phyloP scores from a whole-genome alignment of 2,888 invertebrate genomes.

The Anthrax anthrax region DNA sequence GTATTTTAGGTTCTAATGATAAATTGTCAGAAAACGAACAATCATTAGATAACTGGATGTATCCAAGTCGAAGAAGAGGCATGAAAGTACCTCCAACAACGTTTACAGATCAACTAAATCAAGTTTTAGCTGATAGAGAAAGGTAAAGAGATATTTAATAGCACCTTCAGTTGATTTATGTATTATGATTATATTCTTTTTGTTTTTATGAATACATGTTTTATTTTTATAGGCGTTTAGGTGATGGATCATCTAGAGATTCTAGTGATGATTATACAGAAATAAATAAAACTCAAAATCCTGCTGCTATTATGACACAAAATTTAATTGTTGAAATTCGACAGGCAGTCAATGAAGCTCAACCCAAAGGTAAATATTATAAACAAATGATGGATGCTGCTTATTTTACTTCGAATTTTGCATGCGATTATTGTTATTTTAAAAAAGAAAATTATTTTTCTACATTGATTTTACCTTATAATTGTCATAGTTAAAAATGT shows the following conservation, averaged over 20 bases:
- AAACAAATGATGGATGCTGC: neutral
- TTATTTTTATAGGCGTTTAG: conserved; percentile 25
- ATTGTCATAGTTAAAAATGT: conserved; percentile 44
- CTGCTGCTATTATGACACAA: conserved; percentile 59
- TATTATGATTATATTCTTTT: neutral
- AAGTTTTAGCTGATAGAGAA: conserved; percentile 73
- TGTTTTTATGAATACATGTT: neutral
- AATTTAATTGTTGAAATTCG: conserved; percentile 76
- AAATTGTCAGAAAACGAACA: conserved; percentile 32
- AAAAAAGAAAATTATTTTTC: too few relatives aligned
- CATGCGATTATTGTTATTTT: too few relatives aligned
- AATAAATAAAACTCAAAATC: conserved; percentile 43
- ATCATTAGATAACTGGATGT: conserved; percentile 33
- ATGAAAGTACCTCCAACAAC: conserved; percentile 57
- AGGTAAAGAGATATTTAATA: conserved; percentile 48
- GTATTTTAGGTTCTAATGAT: conserved; percentile 34
- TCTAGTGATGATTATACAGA: conserved; percentile 49
- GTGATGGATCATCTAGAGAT: conserved; percentile 39
- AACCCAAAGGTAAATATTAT: conserved; percentile 55
- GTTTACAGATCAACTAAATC: conserved; percentile 73
- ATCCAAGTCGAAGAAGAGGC: conserved; percentile 32
- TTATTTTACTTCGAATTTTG: too few relatives aligned
- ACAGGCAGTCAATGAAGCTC: conserved; percentile 77
- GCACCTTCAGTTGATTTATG: neutral
- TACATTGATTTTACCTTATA: neutral